These are phyloP conservation scores for Oncorhynchus clarkii DNA, from an alignment of 2,113 vertebrate genomes.

Conservation along the genomic window DNA sequence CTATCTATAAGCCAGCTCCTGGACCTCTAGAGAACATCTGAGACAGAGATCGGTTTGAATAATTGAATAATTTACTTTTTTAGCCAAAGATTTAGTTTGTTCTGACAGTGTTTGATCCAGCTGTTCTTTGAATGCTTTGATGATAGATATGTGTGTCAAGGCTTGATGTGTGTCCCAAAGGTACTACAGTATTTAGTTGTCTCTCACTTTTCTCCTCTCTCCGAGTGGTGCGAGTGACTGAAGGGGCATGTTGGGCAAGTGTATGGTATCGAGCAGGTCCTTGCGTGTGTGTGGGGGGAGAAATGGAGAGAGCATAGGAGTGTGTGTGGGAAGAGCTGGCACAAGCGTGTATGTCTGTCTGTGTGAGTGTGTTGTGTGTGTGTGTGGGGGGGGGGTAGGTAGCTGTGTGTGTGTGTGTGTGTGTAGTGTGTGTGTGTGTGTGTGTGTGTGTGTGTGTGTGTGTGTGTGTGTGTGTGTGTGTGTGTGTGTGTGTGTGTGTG, in stretches of 20 bases:
- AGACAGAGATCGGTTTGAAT: slow-evolving; percentile 22
- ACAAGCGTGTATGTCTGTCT: background rate
- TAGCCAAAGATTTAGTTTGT: slow-evolving; percentile 52
- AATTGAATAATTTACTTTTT: slow-evolving; percentile 7
- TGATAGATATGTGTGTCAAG: slow-evolving; percentile 11
- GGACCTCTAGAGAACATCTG: slow-evolving; percentile 11
- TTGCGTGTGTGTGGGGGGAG: slow-evolving; percentile 8
- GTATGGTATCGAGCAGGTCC: slow-evolving; percentile 29
- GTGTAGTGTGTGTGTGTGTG: background rate
- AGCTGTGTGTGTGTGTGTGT: background rate
- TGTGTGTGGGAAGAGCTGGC: background rate
- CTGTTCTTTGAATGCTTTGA: slow-evolving; percentile 32
- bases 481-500: background rate
- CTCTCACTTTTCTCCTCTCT: slow-evolving; percentile 14
- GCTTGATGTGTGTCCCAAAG: slow-evolving; percentile 18
- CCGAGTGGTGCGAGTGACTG: too few relatives aligned
- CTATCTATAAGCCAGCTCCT: too few relatives aligned
- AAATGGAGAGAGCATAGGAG: slow-evolving; percentile 5
- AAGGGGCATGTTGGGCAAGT: too few relatives aligned
- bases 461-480: background rate
- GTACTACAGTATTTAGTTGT: slow-evolving; percentile 4
- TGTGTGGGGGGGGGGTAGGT: background rate
- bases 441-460: background rate
- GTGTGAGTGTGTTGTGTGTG: slow-evolving; percentile 3
- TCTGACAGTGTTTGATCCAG: slow-evolving; percentile 15